Conservation (phyloP, 2,888 invertebrate species). For the Antitype chi region DNA sequence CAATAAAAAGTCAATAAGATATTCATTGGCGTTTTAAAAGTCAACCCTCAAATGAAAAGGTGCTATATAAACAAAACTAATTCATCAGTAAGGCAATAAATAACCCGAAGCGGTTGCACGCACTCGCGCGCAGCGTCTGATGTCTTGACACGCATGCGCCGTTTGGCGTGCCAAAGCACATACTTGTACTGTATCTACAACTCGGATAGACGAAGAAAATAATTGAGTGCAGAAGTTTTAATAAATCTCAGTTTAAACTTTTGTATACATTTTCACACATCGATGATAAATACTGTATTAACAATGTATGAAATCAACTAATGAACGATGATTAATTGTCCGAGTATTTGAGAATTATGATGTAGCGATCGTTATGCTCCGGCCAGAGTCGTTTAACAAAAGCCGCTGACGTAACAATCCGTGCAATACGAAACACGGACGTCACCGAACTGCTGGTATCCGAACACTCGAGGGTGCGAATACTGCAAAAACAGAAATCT, state of each 20-base stretch:
- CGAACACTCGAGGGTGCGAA: slow-evolving; percentile 86
- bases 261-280: slow-evolving; percentile 55
- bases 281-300: slow-evolving; percentile 45
- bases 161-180: slow-evolving; percentile 85
- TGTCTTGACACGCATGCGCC: slow-evolving; percentile 84
- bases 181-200: slow-evolving; percentile 77
- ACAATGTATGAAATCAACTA: slow-evolving; percentile 46
- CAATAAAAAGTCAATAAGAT: slow-evolving; percentile 78
- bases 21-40: slow-evolving; percentile 83
- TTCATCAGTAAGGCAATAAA: slow-evolving; percentile 85
- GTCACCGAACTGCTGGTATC: slow-evolving; percentile 80
- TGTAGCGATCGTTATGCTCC: slow-evolving; percentile 41
- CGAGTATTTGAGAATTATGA: slow-evolving; percentile 40
- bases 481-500: slow-evolving; percentile 90
- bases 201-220: slow-evolving; percentile 68
- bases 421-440: slow-evolving; percentile 70
- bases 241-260: slow-evolving; percentile 60
- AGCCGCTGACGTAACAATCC: slow-evolving; percentile 79
- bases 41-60: slow-evolving; percentile 82
- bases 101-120: slow-evolving; percentile 84
- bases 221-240: slow-evolving; percentile 61
- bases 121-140: slow-evolving; percentile 86
- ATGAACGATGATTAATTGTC: slow-evolving; percentile 53
- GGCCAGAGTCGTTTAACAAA: slow-evolving; percentile 63
- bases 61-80: slow-evolving; percentile 82